phyloP scores from a whole-genome alignment of 2,113 vertebrate genomes.

The Dermatemys mawii region DNA sequence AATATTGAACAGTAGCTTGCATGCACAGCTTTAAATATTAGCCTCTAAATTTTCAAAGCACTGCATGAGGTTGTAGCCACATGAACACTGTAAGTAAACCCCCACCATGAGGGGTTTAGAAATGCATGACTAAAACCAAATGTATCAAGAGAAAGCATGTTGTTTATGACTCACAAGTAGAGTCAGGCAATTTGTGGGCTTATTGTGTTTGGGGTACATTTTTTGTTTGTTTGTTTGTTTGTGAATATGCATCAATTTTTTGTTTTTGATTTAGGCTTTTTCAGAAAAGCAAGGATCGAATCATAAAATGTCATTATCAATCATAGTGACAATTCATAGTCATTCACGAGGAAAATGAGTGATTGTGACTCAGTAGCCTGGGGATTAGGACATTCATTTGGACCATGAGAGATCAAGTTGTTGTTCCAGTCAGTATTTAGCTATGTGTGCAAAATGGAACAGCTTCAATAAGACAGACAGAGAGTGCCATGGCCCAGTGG shows the following conservation, averaged over 20 bases:
- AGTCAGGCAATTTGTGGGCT: background rate
- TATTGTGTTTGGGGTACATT: background rate
- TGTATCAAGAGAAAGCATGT: background rate
- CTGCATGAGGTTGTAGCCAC: fast-evolving
- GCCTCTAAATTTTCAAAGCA: background rate
- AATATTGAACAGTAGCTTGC: background rate
- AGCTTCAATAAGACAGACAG: background rate
- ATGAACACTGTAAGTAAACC: background rate
- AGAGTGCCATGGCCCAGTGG: background rate
- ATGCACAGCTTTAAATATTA: background rate
- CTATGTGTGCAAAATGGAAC: background rate
- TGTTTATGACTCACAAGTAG: background rate
- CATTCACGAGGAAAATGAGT: background rate
- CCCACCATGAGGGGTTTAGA: background rate
- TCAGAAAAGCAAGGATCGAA: background rate
- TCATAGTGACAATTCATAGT: background rate
- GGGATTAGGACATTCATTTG: background rate
- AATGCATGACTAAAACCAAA: background rate
- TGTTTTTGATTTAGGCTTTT: background rate
- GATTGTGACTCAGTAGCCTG: background rate
- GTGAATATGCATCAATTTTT: background rate
- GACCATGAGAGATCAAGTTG: background rate
- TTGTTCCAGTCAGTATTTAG: background rate
- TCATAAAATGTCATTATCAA: background rate
- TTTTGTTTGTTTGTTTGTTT: too few species aligned